These are phyloP conservation scores for Tyria jacobaeae DNA, from an alignment of 2,888 invertebrate genomes.

Conservation along the genomic window DNA sequence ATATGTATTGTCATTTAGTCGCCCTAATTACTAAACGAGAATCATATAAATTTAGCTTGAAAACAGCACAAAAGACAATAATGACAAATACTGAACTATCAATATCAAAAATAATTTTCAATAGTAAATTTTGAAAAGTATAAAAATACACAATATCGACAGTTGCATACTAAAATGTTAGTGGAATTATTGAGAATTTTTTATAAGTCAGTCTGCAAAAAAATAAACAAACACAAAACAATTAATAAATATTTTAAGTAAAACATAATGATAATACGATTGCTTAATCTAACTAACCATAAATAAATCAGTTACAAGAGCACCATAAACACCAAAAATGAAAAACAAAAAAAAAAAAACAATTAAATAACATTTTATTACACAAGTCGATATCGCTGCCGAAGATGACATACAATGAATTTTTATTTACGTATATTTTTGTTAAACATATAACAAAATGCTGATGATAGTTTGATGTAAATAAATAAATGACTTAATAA, in stretches of 20 bases:
- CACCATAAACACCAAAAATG: too few relatives aligned
- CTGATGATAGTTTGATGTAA: slow-evolving; percentile 30
- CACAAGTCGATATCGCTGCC: slow-evolving; percentile 31
- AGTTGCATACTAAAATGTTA: slow-evolving; percentile 28
- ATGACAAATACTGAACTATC: slow-evolving; percentile 20
- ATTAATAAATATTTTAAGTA: slow-evolving; percentile 21
- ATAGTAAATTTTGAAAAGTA: slow-evolving; percentile 29
- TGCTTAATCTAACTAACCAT: slow-evolving; percentile 39
- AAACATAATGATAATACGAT: slow-evolving; percentile 31
- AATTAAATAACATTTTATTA: slow-evolving; percentile 38
- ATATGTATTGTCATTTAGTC: slow-evolving; percentile 86
- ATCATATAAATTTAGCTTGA: slow-evolving; percentile 73
- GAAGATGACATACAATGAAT: slow-evolving; percentile 22
- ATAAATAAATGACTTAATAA: slow-evolving; percentile 45
- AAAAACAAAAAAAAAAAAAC: slow-evolving; percentile 19
- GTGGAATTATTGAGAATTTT: slow-evolving; percentile 28
- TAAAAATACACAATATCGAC: slow-evolving; percentile 12
- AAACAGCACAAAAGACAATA: slow-evolving; percentile 44
- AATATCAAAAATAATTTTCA: slow-evolving; percentile 25
- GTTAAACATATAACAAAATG: slow-evolving; percentile 38
- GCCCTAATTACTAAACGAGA: slow-evolving; percentile 85
- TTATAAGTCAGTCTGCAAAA: slow-evolving; percentile 43
- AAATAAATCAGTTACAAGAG: slow-evolving; percentile 17
- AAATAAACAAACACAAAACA: slow-evolving; percentile 24
- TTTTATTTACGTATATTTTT: slow-evolving; percentile 29